Conservation (phyloP, 2,113 vertebrate genomes). For the Amblyopsis rosae region DNA sequence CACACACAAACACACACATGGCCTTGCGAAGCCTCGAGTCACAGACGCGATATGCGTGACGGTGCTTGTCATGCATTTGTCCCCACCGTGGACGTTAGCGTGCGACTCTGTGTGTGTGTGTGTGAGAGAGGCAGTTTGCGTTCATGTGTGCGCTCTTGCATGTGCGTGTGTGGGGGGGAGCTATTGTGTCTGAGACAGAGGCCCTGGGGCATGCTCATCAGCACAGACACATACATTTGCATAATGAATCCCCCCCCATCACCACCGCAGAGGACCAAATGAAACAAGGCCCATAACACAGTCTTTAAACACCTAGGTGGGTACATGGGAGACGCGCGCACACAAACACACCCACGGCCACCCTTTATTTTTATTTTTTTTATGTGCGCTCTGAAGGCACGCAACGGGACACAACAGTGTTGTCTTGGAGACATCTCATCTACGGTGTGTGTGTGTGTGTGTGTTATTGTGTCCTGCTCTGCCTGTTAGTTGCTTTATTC, state of each 20-base stretch:
- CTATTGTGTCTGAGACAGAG: conserved; percentile 55
- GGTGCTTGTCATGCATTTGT: conserved; percentile 60
- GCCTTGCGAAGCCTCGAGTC: conserved; percentile 35
- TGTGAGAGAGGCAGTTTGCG: conserved; percentile 21
- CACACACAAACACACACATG: conserved; percentile 11
- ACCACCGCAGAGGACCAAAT: conserved; percentile 58
- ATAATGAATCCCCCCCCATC: conserved; percentile 69
- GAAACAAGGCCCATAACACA: conserved; percentile 64
- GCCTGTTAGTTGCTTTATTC: background rate
- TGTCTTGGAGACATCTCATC: background rate
- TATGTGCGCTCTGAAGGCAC: conserved; percentile 3
- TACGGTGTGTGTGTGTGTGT: conserved; percentile 1
- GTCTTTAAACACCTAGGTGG: conserved; percentile 58
- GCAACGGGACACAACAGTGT: background rate
- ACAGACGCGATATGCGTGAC: conserved; percentile 65
- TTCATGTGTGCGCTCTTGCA: background rate
- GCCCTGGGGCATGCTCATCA: conserved; percentile 69
- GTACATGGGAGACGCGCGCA: conserved; percentile 35
- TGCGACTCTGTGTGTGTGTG: conserved; percentile 17
- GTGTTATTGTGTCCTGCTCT: background rate
- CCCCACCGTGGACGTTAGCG: conserved; percentile 31
- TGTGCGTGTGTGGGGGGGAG: conserved; percentile 29
- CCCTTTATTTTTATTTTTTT: conserved; percentile 30
- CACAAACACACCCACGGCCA: conserved; percentile 22
- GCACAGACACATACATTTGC: conserved; percentile 66